These are phyloP conservation scores for Astreopora myriophthalma DNA, from an alignment of 64 coral and sea anemone species.

Conservation along the genomic window DNA sequence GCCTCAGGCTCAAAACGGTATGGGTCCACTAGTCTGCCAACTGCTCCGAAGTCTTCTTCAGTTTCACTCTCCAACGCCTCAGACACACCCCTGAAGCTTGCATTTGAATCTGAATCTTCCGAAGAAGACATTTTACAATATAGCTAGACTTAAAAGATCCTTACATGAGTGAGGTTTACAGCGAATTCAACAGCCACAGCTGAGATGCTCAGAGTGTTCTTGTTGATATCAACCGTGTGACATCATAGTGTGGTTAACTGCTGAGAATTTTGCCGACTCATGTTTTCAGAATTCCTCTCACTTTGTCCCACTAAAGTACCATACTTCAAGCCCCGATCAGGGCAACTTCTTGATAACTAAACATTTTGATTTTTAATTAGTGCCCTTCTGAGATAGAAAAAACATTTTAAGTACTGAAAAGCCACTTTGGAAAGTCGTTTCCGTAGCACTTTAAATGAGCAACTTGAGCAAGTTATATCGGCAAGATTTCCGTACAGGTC, in stretches of 20 bases:
- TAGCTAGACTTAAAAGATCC: not conserved
- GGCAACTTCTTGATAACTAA: not conserved
- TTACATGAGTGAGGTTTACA: not conserved
- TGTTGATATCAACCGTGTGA: not conserved
- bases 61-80: not conserved
- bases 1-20: not conserved
- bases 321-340: not conserved
- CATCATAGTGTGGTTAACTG: not conserved
- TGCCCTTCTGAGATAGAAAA: not conserved
- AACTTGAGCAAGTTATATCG: too few species aligned
- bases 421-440: not conserved
- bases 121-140: not conserved
- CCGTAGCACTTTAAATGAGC: not conserved
- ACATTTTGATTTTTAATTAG: not conserved
- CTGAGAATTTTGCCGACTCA: not conserved
- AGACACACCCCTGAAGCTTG: not conserved
- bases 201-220: not conserved
- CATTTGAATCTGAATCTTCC: not conserved
- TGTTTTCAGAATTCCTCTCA: not conserved
- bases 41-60: slow-evolving; percentile 33
- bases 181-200: not conserved
- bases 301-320: not conserved
- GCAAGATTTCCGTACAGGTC: too few species aligned
- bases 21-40: slow-evolving; percentile 21
- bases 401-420: not conserved